These are phyloP conservation scores for Dryadula phaetusa DNA, from an alignment of 2,888 invertebrate species.

Conservation along the genomic window DNA sequence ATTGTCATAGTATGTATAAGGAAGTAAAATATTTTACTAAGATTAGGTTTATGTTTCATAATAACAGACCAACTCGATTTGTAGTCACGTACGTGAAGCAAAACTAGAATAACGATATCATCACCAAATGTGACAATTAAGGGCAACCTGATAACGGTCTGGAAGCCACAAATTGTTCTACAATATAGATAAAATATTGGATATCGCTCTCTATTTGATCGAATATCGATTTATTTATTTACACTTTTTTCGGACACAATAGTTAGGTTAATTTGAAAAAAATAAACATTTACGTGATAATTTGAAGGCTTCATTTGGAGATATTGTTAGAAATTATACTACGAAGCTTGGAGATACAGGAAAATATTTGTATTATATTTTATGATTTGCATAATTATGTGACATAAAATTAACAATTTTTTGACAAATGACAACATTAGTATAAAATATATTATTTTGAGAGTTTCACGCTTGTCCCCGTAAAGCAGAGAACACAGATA, in stretches of 20 bases:
- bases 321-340: too few species aligned
- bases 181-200: slow-evolving; percentile 5
- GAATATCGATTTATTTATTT: slow-evolving; percentile 4
- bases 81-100: slow-evolving; percentile 5
- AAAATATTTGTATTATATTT: too few species aligned
- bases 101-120: slow-evolving; percentile 11
- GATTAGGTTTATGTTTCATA: slow-evolving; percentile 11
- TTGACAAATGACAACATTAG: too few species aligned
- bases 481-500: too few species aligned
- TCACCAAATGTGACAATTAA: slow-evolving; percentile 22
- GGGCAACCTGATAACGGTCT: slow-evolving; percentile 1
- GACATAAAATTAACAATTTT: too few species aligned
- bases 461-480: too few species aligned
- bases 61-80: not conserved
- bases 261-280: not conserved
- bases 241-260: not conserved
- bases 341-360: too few species aligned
- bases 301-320: too few species aligned
- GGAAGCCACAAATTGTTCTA: slow-evolving; percentile 13
- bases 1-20: not conserved
- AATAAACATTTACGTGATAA: not conserved
- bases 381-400: too few species aligned
- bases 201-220: slow-evolving; percentile 19
- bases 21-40: slow-evolving; percentile 2
- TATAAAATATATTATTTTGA: too few species aligned